Conservation (phyloP, 2,113 vertebrate genomes). For the Spheniscus mendiculus region DNA sequence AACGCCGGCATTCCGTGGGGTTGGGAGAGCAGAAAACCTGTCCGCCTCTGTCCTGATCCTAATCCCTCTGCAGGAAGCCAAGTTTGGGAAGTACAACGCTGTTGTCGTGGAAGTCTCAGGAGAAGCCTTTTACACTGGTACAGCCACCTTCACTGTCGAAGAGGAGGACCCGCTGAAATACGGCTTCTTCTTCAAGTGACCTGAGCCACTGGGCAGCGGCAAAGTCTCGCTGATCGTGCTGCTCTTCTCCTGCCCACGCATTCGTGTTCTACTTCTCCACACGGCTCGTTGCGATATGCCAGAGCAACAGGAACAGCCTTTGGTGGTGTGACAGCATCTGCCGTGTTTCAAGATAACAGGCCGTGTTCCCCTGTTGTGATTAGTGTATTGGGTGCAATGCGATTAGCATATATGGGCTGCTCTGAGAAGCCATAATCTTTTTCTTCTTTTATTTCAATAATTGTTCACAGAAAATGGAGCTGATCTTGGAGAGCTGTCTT, state of each 20-base stretch:
- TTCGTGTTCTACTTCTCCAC: background rate
- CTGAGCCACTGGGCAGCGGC: background rate
- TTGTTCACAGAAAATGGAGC: background rate
- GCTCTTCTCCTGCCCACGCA: accelerated
- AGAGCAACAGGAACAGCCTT: background rate
- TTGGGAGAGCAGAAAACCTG: background rate
- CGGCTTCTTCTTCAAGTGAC: slow-evolving; percentile 89
- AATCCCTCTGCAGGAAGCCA: slow-evolving; percentile 78
- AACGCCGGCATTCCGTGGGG: accelerated
- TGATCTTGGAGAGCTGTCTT: background rate
- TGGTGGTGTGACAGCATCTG: background rate
- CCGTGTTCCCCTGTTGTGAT: background rate
- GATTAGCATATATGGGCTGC: background rate
- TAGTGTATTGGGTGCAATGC: background rate
- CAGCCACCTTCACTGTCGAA: slow-evolving; percentile 85
- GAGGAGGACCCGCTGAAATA: slow-evolving; percentile 79
- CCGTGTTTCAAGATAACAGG: background rate
- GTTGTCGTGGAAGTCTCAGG: slow-evolving; percentile 92
- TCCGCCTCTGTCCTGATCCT: background rate
- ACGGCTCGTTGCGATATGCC: accelerated
- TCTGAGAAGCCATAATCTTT: background rate
- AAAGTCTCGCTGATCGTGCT: background rate
- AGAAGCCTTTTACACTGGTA: slow-evolving; percentile 88
- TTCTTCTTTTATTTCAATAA: background rate
- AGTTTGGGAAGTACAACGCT: slow-evolving; percentile 83